Base-by-base conservation (phyloP, 1,140 invertebrate genomes). In the Leptinotarsa texana region DNA sequence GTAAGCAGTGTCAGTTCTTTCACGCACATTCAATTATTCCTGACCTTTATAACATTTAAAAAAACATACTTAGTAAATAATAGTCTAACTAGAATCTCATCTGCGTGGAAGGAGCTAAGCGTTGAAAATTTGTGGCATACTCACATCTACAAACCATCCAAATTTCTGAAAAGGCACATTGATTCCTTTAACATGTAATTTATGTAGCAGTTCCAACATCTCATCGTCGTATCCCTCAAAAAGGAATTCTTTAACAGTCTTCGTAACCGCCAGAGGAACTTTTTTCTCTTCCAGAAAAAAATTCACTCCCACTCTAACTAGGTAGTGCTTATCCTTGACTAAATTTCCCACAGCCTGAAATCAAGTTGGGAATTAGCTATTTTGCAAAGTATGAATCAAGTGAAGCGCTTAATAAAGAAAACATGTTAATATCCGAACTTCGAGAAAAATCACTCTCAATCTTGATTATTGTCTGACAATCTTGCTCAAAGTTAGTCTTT, bases 141-240 rank as follows among this genome's bases (percentile, higher is more conserved):
- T 86, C 84, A 90, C 89, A 3, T 65, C 83, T 79, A 92, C 93
- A 82, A 95, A 93, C 93, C 93, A 95, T 13, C 90, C 93, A 84
- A 95, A 95, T 80, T 89, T 92, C 22, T 87, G 87, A 81, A 87
- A 93, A 0, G 93, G 92, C 72, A 94, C 88, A 68, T 83, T 74
- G 51, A 84, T 51, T 27, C 72, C 78, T 22, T 89, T 85, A 0
- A 89, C 83, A 15, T 93, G 90, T 11, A 91, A 85, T 65, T 90
- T 85, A 17, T 84, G 80, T 0, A 89, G 87, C 42, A 93, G 83
- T 22, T 88, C 83, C 18, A 95, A 81, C 4, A 95, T 80, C 4
- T 88, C 83, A 83, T 95, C 93, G 3, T 91, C 84, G 78, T 92
- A 95, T 5, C 94, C 94, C 47, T 94, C 89, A 84, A 95, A 95